Evolutionary conservation across 2,888 invertebrate species (phyloP), one percentile per base, ranked within the genome.

Genomic region (Polydrusus pterygomalis): DNA sequence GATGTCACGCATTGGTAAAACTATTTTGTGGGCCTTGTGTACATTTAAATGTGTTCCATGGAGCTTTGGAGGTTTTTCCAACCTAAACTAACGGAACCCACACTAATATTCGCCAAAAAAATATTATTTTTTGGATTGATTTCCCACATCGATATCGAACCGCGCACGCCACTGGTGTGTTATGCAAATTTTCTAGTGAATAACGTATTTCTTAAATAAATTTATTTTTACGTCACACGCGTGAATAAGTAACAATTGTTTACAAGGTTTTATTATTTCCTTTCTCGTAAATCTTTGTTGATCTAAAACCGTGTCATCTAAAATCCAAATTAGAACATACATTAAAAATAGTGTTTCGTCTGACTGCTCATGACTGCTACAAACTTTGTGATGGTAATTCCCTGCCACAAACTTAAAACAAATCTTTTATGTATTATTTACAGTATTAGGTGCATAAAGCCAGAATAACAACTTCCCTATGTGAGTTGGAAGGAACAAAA

Each of bases 231-330:
- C n/a, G 25, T 54, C 13, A 25, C 54, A 54, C 25, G 18, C 11
- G 10, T 8, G 18, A 54, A 15, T 56, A 25, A 5, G 25, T 54
- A 54, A 3, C n/a, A 18, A 51, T 51, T 51, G 51, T 51, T 56
- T 56, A 56, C 56, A 34, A 34, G 18, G 18, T 51, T 30, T 9
- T 30, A 60, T 9, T 60, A 38, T 38, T 8, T 17, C 0, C 18
- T 17, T 60, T 40, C 38, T 38, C 58, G 38, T 38, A 60, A 60
- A 38, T 60, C 58, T 60, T 38, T 60, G 38, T 60, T 60, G 58
- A 60, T 17, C 30, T 10, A 58, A 17, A 38, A 34, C 34, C 34
- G 11, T 56, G 34, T 56, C 38, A 60, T 60, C 40, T 38, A 10
- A 60, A 60, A 60, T 38, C 17, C 58, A 60, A 38, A 60, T 60